phyloP scores from a whole-genome alignment of 2,797 vertebrate species.

The Podarcis siculus region DNA sequence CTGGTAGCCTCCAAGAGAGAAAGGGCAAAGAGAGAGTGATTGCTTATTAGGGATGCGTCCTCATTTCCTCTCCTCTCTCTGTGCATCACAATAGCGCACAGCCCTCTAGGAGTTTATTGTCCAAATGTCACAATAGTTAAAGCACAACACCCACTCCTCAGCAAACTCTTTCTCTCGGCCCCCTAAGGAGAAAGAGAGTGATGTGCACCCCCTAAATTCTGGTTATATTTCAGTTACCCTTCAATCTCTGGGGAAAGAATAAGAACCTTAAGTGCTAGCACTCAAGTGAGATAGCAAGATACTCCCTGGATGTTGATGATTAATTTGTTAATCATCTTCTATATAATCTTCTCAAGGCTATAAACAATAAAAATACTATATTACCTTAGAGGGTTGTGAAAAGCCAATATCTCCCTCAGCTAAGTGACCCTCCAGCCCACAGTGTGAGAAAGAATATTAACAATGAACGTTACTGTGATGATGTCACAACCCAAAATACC shows the following conservation, averaged over 20 bases:
- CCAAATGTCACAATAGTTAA: not conserved
- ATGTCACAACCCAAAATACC: not conserved
- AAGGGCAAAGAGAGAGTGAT: not conserved
- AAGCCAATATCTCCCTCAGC: not conserved
- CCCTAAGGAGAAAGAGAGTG: not conserved
- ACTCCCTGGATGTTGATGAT: not conserved
- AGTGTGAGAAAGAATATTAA: constrained; percentile 5
- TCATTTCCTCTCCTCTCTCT: not conserved
- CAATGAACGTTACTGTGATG: not conserved
- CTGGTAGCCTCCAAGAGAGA: not conserved
- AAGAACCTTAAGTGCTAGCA: not conserved
- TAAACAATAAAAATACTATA: not conserved
- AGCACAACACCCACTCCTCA: not conserved
- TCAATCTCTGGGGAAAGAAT: not conserved
- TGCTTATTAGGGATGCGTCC: not conserved
- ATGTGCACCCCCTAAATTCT: not conserved
- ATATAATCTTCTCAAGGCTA: too few species aligned
- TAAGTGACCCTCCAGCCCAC: not conserved
- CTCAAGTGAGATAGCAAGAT: not conserved
- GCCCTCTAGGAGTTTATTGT: not conserved
- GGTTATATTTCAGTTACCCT: not conserved
- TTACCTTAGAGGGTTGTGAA: not conserved
- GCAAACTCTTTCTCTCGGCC: not conserved
- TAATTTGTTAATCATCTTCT: too few species aligned
- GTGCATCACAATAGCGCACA: too few species aligned